These are phyloP conservation scores for Cryptus viduatorius DNA, from an alignment of 2,888 invertebrate species.

Conservation along the genomic window DNA sequence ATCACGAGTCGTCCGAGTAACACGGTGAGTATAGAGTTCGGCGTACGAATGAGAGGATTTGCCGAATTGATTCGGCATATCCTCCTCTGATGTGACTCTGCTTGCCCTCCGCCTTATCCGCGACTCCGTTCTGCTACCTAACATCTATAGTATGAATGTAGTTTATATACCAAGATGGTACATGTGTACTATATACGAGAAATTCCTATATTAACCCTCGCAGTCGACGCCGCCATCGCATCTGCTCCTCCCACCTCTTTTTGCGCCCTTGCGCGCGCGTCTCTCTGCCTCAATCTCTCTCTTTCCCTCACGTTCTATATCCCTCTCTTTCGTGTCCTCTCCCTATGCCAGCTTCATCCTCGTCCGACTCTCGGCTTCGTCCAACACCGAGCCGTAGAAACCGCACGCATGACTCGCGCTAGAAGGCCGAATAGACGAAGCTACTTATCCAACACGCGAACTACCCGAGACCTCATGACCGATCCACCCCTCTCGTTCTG, in stretches of 20 bases:
- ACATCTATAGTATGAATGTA: not conserved
- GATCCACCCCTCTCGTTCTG: slow-evolving; percentile 2
- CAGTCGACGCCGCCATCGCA: slow-evolving; percentile 44
- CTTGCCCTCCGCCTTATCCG: slow-evolving; percentile 12
- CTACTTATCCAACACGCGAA: slow-evolving; percentile 3
- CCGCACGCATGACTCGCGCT: slow-evolving; percentile 22
- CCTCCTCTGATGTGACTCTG: slow-evolving; percentile 45
- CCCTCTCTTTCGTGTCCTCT: not conserved
- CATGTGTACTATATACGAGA: slow-evolving; percentile 15
- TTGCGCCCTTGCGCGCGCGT: slow-evolving; percentile 35
- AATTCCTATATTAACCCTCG: slow-evolving; percentile 25
- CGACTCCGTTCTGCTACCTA: not conserved
- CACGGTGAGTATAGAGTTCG: slow-evolving; percentile 74
- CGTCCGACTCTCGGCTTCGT: not conserved
- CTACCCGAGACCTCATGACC: slow-evolving; percentile 22
- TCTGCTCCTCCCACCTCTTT: slow-evolving; percentile 7
- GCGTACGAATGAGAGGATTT: slow-evolving; percentile 34
- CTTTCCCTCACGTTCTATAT: not conserved
- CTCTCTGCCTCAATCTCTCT: slow-evolving; percentile 27
- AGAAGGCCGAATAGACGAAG: not conserved
- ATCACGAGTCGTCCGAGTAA: slow-evolving; percentile 10
- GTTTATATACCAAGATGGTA: slow-evolving; percentile 3
- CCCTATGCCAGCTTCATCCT: not conserved
- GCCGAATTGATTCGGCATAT: slow-evolving; percentile 47
- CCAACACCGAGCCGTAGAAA: not conserved